Evolutionary conservation across 2,113 vertebrate genomes (phyloP), one percentile per base, ranked within the genome.

Genomic region (Patagioenas fasciata): DNA sequence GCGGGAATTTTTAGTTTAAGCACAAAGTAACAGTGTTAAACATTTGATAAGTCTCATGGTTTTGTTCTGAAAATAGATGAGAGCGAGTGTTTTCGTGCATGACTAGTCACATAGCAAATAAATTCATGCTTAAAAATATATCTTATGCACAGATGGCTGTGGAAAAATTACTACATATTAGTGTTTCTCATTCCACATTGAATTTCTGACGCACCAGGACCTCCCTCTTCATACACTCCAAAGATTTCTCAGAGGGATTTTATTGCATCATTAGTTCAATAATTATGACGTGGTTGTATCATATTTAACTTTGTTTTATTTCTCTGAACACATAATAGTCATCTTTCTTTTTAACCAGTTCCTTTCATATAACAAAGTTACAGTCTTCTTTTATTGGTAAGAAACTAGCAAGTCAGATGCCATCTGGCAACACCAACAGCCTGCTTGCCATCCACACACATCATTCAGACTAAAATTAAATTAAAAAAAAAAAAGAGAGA

Each of bases 1-100:
- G 74, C 47, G 77, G 47, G 11, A 88, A 70, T 73, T 91, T 85
- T 80, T 89, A 85, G 66, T 89, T 82, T 75, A 70, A 88, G 74
- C 60, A 93, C 51, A 93, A 90, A 89, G 54, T 32, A 80, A 70
- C 62, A 73, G 64, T 60, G 88, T 80, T 83, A 93, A 94, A 77
- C 91, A 91, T 94, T 90, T 90, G 85, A 85, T 95, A 95, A 95
- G 48, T 85, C 85, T 94, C 71, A 62, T 48, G 82, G 54, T 89
- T 96, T 94, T 91, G 36, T 64, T 96, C 95, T 88, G 88, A 95
- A 96, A 95, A 96, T 94, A 95, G 89, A 93, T 66, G 51, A 94
- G 88, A 94, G 51, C 64, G 88, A 88, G 77, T 79, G 70, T 40
- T 96, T 91, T 91, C 0, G 9, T 92, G 91, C 95, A 86, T 92